phyloP scores from a whole-genome alignment of 2,888 invertebrate species.

The Gisinianus flammeolus region DNA sequence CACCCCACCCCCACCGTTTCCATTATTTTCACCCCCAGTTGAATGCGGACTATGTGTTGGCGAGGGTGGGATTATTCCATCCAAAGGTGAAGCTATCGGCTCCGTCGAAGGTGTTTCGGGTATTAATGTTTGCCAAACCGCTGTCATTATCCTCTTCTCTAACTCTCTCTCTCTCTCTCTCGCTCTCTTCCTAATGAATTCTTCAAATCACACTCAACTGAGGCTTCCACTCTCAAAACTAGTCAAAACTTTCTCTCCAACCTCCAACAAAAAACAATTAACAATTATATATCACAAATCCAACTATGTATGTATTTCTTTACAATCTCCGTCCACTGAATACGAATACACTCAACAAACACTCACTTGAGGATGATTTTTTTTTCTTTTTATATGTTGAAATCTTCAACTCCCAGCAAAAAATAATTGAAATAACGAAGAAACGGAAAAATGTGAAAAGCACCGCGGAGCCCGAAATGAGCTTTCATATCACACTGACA shows the following conservation, averaged over 20 bases:
- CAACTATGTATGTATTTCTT: too few relatives aligned
- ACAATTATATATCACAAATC: too few relatives aligned
- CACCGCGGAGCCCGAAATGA: too few relatives aligned
- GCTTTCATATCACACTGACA: too few relatives aligned
- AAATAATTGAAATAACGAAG: neutral
- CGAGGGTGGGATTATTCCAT: slow-evolving; percentile 20
- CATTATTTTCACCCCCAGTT: neutral
- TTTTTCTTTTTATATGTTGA: too few relatives aligned
- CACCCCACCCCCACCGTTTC: slow-evolving; percentile 37
- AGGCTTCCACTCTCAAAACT: neutral
- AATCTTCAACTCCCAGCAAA: neutral
- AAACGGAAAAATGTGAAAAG: too few relatives aligned
- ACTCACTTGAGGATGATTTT: too few relatives aligned
- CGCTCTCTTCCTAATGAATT: neutral
- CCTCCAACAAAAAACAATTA: neutral
- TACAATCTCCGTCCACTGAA: too few relatives aligned
- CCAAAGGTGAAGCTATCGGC: slow-evolving; percentile 41
- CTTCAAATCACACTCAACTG: neutral
- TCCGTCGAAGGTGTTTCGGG: slow-evolving; percentile 50
- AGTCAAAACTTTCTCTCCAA: neutral
- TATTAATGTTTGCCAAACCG: slow-evolving; percentile 47
- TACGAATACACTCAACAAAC: too few relatives aligned
- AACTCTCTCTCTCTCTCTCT: neutral
- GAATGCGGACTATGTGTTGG: neutral
- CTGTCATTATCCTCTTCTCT: slow-evolving; percentile 38